Percentiles rank a stretch among this genome's conserved stretches.
phyloP scores from a whole-genome alignment of 2,888 invertebrate species.

The Chorisops tibialis region DNA sequence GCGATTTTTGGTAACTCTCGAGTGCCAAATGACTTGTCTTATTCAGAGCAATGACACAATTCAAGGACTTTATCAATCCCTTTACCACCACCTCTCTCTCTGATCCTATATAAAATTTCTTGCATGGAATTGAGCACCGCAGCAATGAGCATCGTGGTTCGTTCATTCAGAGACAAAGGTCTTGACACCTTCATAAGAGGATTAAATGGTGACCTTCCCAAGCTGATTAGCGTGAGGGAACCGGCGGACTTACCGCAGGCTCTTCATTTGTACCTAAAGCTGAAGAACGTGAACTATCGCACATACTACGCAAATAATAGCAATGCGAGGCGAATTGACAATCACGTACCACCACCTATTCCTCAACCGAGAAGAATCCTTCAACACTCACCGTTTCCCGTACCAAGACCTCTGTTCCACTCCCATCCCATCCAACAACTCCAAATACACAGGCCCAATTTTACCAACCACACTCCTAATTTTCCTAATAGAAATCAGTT shows the following conservation, averaged over 20 bases:
- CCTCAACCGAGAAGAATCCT: no score
- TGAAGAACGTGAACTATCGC: background rate
- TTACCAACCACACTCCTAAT: no score
- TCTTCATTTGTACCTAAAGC: background rate
- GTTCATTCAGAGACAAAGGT: conserved; percentile 18
- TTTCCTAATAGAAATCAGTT: no score
- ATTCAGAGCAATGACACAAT: conserved; percentile 1
- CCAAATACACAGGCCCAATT: no score
- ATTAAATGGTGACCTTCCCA: conserved; percentile 11
- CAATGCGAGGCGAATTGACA: background rate
- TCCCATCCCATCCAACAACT: no score
- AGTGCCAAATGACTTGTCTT: no score
- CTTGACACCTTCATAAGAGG: conserved; percentile 24
- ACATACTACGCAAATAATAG: background rate
- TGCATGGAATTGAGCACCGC: conserved; percentile 18
- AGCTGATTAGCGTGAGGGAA: conserved; percentile 20
- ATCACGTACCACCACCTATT: background rate
- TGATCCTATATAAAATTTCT: conserved; percentile 13
- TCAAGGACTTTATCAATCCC: conserved; percentile 21
- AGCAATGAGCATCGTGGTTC: background rate
- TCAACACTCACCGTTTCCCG: background rate
- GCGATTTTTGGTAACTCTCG: no score
- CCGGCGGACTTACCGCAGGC: conserved; percentile 19
- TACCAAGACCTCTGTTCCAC: background rate
- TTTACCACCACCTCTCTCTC: conserved; percentile 18